Percentiles rank a stretch among this genome's conserved stretches.
These are phyloP conservation scores for Perdita meconis DNA, from an alignment of 2,888 invertebrate genomes.

Conservation along the genomic window DNA sequence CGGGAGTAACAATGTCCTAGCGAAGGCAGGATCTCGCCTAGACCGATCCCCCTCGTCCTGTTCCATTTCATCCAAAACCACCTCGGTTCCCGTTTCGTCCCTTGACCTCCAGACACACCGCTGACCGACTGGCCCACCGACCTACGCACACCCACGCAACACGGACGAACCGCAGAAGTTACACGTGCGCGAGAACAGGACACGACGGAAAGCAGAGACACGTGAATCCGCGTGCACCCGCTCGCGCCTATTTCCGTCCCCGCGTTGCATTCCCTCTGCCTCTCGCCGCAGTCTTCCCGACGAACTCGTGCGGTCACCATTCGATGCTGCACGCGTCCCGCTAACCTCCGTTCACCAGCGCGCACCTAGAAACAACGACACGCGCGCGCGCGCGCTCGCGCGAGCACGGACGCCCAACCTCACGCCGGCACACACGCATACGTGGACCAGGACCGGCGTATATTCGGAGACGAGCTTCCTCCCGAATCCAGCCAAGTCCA, in stretches of 20 bases:
- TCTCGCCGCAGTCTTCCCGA: not conserved
- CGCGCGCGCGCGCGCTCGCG: not conserved
- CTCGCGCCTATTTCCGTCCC: not conserved
- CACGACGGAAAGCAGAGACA: conserved; percentile 31
- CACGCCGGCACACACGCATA: conserved; percentile 21
- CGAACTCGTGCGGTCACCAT: conserved; percentile 1
- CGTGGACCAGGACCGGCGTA: conserved; percentile 25
- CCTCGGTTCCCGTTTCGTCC: conserved; percentile 52
- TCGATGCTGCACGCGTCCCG: not conserved
- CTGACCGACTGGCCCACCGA: conserved; percentile 33
- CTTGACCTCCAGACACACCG: conserved; percentile 35
- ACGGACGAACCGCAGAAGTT: conserved; percentile 28
- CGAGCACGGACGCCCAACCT: too few species aligned
- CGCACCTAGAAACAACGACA: conserved; percentile 4
- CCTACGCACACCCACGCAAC: conserved; percentile 40
- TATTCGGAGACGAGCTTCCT: conserved; percentile 55
- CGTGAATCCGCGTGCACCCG: conserved; percentile 14
- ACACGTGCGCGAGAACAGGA: conserved; percentile 21
- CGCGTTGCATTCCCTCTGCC: too few species aligned
- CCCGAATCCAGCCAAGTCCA: conserved; percentile 73
- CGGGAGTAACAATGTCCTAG: conserved; percentile 80
- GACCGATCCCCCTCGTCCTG: conserved; percentile 77
- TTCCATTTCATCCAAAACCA: conserved; percentile 69
- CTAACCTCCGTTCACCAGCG: conserved; percentile 4
- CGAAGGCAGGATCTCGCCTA: conserved; percentile 78